These are phyloP conservation scores for Falco peregrinus DNA, from an alignment of 2,797 vertebrate genomes.

Conservation along the genomic window DNA sequence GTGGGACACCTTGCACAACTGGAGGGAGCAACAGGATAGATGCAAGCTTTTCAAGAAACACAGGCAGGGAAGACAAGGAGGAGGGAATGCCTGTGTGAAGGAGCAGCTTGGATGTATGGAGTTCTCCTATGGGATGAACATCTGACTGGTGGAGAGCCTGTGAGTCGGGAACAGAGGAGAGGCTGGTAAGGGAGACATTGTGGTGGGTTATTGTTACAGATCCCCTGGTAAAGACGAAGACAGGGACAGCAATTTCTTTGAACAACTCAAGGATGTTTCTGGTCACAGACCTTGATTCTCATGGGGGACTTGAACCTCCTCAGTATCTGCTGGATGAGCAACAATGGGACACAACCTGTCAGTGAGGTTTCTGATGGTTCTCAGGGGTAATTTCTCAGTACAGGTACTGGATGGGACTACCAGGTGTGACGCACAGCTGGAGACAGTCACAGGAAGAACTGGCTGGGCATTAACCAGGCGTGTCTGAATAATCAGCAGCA, in stretches of 20 bases:
- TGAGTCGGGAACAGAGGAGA: background rate
- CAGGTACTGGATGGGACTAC: background rate
- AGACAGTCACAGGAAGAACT: background rate
- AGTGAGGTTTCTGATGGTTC: background rate
- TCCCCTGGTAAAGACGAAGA: background rate
- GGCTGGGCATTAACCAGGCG: background rate
- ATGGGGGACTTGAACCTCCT: accelerated
- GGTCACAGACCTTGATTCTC: background rate
- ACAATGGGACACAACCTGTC: background rate
- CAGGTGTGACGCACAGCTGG: background rate
- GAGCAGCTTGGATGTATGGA: no score
- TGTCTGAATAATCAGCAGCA: background rate
- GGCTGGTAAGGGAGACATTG: background rate
- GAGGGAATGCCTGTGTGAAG: background rate
- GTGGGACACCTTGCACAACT: background rate
- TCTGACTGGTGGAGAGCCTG: no score
- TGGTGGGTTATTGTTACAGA: background rate
- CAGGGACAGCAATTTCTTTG: background rate
- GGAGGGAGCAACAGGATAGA: background rate
- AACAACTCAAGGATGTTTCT: background rate
- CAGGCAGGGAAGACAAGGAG: background rate
- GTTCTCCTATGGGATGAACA: no score
- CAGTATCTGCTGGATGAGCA: background rate
- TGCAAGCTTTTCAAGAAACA: background rate
- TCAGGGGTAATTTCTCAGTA: background rate